phyloP scores from a whole-genome alignment of 2,888 invertebrate genomes.

The Oegoconia quadripuncta region DNA sequence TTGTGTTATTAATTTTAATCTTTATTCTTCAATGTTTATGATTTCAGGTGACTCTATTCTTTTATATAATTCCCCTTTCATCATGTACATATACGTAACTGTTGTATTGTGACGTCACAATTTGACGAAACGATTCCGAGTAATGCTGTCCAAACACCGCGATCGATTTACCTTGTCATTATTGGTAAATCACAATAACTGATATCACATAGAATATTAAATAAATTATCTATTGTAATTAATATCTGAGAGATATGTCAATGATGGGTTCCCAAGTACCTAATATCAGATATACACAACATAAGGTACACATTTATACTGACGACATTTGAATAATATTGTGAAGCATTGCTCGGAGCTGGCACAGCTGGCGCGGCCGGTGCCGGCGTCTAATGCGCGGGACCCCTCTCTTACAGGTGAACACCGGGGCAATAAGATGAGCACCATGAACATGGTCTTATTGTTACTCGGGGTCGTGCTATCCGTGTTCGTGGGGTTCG shows the following conservation, averaged over 20 bases:
- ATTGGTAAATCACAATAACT: too few species aligned
- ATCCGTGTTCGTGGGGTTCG: conserved; percentile 97
- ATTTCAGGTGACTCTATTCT: conserved; percentile 63
- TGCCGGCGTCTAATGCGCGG: conserved; percentile 75
- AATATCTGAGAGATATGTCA: too few species aligned
- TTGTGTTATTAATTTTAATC: not conserved
- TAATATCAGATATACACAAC: too few species aligned
- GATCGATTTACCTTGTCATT: too few species aligned
- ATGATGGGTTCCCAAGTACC: too few species aligned
- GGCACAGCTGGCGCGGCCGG: conserved; percentile 55
- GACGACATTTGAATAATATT: not conserved
- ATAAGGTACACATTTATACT: too few species aligned
- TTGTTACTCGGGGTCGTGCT: conserved; percentile 95
- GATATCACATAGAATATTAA: too few species aligned
- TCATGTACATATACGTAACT: conserved; percentile 15
- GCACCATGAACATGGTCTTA: conserved; percentile 94
- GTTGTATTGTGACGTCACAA: conserved; percentile 18
- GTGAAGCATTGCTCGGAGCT: conserved; percentile 63
- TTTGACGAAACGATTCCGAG: conserved; percentile 63
- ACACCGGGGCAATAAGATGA: conserved; percentile 89
- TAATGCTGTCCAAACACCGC: conserved; percentile 60
- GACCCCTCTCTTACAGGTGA: conserved; percentile 83
- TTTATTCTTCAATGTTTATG: conserved; percentile 34
- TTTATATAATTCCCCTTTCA: conserved; percentile 56
- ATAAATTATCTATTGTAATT: too few species aligned